These are phyloP conservation scores for Xanthia icteritia DNA, from an alignment of 2,888 invertebrate species.

Conservation along the genomic window DNA sequence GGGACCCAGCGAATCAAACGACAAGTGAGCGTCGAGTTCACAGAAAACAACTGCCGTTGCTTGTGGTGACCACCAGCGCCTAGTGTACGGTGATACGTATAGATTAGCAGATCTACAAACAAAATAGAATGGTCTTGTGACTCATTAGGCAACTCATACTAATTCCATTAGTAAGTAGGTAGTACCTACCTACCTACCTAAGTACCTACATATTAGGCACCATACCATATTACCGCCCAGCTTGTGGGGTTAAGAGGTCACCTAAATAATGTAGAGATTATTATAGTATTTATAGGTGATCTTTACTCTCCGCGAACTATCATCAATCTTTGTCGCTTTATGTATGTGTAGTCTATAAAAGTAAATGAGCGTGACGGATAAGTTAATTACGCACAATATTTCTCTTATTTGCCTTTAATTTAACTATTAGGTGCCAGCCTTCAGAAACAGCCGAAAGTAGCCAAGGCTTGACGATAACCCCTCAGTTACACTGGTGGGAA, in stretches of 20 bases:
- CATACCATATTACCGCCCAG: constrained; percentile 12
- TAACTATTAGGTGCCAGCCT: not conserved
- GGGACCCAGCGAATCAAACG: not conserved
- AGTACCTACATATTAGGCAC: not conserved
- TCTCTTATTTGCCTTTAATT: not conserved
- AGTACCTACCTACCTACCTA: not conserved
- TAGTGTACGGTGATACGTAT: not conserved
- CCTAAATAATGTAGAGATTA: not conserved
- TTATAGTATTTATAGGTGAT: not conserved
- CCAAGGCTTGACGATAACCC: not conserved
- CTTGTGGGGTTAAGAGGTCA: not conserved
- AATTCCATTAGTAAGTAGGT: constrained; percentile 27
- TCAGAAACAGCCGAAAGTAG: no score
- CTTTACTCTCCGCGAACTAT: constrained; percentile 1
- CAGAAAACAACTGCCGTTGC: not conserved
- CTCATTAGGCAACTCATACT: constrained; percentile 19
- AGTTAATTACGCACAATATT: not conserved
- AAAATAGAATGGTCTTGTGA: constrained; percentile 10
- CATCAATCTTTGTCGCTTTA: not conserved
- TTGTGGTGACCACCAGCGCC: not conserved
- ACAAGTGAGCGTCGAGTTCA: not conserved
- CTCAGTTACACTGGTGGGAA: not conserved
- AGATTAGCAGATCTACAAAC: constrained; percentile 26
- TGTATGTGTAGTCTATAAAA: no score
- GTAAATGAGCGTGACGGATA: not conserved